Evolutionary conservation across 2,888 invertebrate species (phyloP), one percentile per base, ranked within the genome.

Genomic region (Tipula helvola): DNA sequence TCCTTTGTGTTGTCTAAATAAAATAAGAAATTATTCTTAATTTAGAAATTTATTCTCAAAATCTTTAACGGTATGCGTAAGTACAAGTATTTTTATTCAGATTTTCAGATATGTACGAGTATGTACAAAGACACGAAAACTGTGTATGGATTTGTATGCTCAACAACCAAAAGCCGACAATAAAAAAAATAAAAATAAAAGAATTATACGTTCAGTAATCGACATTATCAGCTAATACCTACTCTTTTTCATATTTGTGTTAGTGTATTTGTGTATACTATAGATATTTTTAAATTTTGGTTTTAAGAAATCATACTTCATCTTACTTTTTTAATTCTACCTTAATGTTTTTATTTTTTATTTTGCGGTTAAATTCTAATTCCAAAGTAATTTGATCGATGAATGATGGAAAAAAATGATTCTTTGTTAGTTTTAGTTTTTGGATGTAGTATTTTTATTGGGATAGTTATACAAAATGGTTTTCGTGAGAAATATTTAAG

Each of bases 1-100:
- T 71, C 71, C 71, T 71, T 71, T 71, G 71, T 71, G 71, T 71
- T 71, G 71, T 71, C 71, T 71, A 71, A 71, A 71, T 71, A 71
- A 71, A 71, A 71, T 71, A 71, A 71, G 71, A 71, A 71, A 71
- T 71, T 71, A 71, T 71, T 71, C 71, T 71, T 71, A 71, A 71
- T 71, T 71, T 71, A 71, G 71, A 71, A 71, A 71, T 71, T 71
- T 52, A 3, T 71, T 71, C 71, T 28, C 28, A 10, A 71, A 71
- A 71, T 71, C 28, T 71, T 71, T 28, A 71, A 71, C 28, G 71
- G 71, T 71, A 71, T 71, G 71, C 71, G 71, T 71, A 71, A 28
- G 12, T 28, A 71, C 71, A 71, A 71, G 28, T 71, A 71, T 28
- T 12, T 71, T 10, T 18, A 71, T 28, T 28, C 71, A 71, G 18